These are phyloP conservation scores for Brienomyrus brachyistius DNA, from an alignment of 2,113 vertebrate genomes.

Conservation along the genomic window DNA sequence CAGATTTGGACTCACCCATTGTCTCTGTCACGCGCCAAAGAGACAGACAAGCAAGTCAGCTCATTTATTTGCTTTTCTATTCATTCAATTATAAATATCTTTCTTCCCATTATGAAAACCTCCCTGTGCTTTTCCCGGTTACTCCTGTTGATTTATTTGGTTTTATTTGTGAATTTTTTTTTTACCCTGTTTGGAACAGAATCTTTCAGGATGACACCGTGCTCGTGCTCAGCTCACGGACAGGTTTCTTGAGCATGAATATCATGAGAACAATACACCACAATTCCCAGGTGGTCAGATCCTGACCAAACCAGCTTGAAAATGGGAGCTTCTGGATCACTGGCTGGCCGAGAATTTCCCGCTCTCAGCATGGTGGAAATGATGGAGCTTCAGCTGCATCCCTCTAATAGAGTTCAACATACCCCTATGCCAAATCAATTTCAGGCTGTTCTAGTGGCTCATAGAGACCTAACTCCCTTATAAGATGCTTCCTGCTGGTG, in stretches of 20 bases:
- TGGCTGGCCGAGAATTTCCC: not conserved
- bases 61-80: slow-evolving; percentile 38
- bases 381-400: not conserved
- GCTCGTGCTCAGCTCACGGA: not conserved
- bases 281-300: not conserved
- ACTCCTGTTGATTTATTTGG: not conserved
- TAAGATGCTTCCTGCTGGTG: not conserved
- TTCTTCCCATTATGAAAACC: slow-evolving; percentile 25
- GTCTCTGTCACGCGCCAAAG: slow-evolving; percentile 18
- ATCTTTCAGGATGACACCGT: not conserved
- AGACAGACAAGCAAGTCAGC: slow-evolving; percentile 47
- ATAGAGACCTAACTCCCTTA: not conserved
- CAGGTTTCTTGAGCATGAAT: not conserved
- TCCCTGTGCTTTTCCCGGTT: not conserved
- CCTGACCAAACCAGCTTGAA: not conserved
- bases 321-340: not conserved
- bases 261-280: not conserved
- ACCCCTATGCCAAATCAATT: not conserved
- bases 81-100: slow-evolving; percentile 51
- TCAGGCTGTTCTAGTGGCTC: not conserved
- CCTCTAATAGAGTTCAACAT: not conserved
- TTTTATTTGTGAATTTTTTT: not conserved
- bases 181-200: not conserved
- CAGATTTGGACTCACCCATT: not conserved
- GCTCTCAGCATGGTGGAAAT: not conserved